phyloP scores from a whole-genome alignment of 2,888 invertebrate species.

The Chalcosyrphus nemorum region DNA sequence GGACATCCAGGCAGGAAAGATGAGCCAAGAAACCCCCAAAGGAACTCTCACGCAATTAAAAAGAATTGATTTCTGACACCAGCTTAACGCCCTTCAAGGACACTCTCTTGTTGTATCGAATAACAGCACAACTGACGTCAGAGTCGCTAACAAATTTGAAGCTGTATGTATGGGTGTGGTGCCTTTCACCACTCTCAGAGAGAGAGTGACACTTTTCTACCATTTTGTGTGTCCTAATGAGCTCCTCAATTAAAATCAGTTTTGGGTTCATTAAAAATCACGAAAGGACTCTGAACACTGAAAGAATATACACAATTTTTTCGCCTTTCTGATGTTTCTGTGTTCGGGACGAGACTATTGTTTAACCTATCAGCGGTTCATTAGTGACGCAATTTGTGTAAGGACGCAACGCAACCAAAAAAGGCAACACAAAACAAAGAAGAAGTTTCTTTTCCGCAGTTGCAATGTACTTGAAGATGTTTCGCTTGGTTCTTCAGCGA shows the following conservation, averaged over 20 bases:
- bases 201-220: constrained; percentile 50
- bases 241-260: constrained; percentile 71
- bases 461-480: constrained; percentile 64
- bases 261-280: constrained; percentile 63
- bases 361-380: constrained; percentile 69
- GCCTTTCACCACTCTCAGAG: constrained; percentile 5
- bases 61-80: too few relatives aligned
- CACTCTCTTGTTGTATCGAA: too few relatives aligned
- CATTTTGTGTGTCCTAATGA: constrained; percentile 57
- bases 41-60: too few relatives aligned
- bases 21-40: too few relatives aligned
- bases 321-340: too few relatives aligned
- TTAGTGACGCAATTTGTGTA: constrained; percentile 62
- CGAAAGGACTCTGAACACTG: constrained; percentile 1
- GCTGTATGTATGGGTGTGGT: too few relatives aligned
- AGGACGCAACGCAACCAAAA: constrained; percentile 8
- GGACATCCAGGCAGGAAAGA: too few relatives aligned
- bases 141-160: neutral
- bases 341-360: too few relatives aligned
- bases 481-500: constrained; percentile 51
- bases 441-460: constrained; percentile 53
- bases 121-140: too few relatives aligned
- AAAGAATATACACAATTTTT: neutral
- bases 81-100: too few relatives aligned
- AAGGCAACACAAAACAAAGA: neutral